Conservation (phyloP, 2,888 invertebrate species). For the Leptinotarsa rubiginosa region DNA sequence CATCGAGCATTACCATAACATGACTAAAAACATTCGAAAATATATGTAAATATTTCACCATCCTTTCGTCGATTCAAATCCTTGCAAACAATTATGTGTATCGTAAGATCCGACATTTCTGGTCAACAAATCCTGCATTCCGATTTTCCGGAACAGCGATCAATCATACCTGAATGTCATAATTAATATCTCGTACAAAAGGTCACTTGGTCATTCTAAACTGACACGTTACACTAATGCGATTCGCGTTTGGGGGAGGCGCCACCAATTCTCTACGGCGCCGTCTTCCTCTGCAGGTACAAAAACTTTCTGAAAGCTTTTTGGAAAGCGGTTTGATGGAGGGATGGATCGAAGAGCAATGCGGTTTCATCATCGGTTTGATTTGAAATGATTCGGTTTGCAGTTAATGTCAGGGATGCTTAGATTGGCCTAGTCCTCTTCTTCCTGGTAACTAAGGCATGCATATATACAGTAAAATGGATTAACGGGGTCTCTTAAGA, state of each 20-base stretch:
- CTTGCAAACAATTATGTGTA: neutral
- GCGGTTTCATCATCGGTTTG: neutral
- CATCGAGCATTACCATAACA: too few species aligned
- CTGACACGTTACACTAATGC: constrained; percentile 19
- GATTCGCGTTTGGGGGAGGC: constrained; percentile 5
- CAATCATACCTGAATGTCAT: constrained; percentile 28
- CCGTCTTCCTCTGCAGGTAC: constrained; percentile 5
- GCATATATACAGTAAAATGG: too few species aligned
- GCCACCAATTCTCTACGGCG: constrained; percentile 7
- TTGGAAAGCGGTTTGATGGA: neutral
- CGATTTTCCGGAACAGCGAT: constrained; percentile 18
- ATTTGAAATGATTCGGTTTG: neutral
- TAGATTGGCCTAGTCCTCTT: too few species aligned
- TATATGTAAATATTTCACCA: too few species aligned
- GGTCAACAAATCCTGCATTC: constrained; percentile 4
- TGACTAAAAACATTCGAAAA: too few species aligned
- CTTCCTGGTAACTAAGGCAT: too few species aligned
- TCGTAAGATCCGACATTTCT: neutral
- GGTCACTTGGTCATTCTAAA: constrained; percentile 20
- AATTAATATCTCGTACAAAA: constrained; percentile 16
- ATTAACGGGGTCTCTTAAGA: too few species aligned
- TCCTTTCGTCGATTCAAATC: neutral
- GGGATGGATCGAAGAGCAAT: neutral
- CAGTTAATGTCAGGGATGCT: too few species aligned
- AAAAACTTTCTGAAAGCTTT: neutral